Base-by-base conservation (phyloP, 2,888 invertebrate species). In the Meghimatium bilineatum region DNA sequence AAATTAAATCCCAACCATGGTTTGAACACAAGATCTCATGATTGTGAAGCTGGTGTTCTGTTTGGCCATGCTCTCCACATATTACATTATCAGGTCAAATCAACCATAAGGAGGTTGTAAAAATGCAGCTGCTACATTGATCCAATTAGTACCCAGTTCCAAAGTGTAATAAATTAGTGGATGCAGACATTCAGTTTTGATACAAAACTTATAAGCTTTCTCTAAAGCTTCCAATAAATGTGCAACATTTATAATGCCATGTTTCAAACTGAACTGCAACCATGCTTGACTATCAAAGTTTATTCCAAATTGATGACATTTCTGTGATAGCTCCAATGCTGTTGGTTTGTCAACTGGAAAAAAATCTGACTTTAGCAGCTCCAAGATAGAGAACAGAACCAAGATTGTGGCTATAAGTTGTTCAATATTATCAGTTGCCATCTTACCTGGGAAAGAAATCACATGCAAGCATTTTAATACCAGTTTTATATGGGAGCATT, bases 81-180 rank as follows among this genome's bases (percentile, higher is more conserved):
- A 56, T 56, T 56, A 63, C 26, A 63, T 63, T n/a, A 63, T n/a
- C 60, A n/a, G 3, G n/a, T n/a, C n/a, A 34, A 69, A 38, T 69
- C 69, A 69, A 26, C 36, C 95, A 96, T 56, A 94, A 95, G 44
- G 93, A 99, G 71, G 94, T 94, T 26, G 93, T 56, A 89, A 69
- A 82, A 88, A 67, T 52, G 75, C 84, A 20, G 79, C 85, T 17
- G 84, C 86, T 38, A 89, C 83, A 52, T 83, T 82, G 2, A 80
- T 66, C 89, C 89, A 89, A 69, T 78, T 80, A 6, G 82, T 60
- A 10, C 88, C 89, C n/a, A 89, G 84, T 60, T 89, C 89, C 56
- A 89, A 84, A 8, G 83, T 85, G 26, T 80, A 84, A 81, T 84
- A 89, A 34, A 87, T 85, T 23, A 88, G 36, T 0, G 89, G 87